Percentiles rank a stretch among this genome's conserved stretches.
These are phyloP conservation scores for Pandemis heparana DNA, from an alignment of 2,888 invertebrate species.

Conservation along the genomic window DNA sequence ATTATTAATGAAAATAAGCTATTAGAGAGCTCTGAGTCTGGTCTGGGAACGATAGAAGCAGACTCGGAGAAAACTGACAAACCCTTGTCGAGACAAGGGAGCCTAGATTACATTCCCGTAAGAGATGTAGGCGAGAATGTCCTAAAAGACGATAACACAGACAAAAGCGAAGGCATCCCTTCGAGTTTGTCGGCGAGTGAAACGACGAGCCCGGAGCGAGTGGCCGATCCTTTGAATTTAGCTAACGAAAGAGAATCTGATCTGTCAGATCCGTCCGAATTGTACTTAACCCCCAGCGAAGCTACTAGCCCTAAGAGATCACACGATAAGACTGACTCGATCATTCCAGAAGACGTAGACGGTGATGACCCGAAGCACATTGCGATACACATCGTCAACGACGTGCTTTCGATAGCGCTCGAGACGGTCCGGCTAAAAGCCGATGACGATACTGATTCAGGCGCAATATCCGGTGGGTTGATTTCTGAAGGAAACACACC, in stretches of 20 bases:
- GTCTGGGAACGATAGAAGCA: conserved; percentile 65
- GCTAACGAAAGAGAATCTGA: conserved; percentile 85
- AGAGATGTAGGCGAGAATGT: conserved; percentile 78
- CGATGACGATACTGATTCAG: conserved; percentile 80
- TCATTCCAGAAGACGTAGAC: conserved; percentile 61
- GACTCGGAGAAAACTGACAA: conserved; percentile 70
- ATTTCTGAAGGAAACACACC: conserved; percentile 81
- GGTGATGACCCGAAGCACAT: conserved; percentile 74
- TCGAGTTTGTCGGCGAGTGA: conserved; percentile 81
- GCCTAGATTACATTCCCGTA: conserved; percentile 81
- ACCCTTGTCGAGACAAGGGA: conserved; percentile 74
- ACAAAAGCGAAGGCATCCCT: conserved; percentile 80
- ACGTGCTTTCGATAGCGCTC: conserved; percentile 78
- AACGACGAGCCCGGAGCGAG: conserved; percentile 78
- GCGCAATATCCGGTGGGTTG: conserved; percentile 77
- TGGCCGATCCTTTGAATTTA: conserved; percentile 70
- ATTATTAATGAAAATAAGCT: conserved; percentile 69
- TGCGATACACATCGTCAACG: conserved; percentile 80
- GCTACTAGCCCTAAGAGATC: conserved; percentile 81
- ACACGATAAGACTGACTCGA: conserved; percentile 74
- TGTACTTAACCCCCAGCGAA: conserved; percentile 89
- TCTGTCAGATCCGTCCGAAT: conserved; percentile 89
- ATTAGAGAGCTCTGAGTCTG: conserved; percentile 74
- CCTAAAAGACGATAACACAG: conserved; percentile 76
- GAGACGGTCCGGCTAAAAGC: conserved; percentile 77